Percentiles rank a stretch among this genome's conserved stretches.
phyloP scores from a whole-genome alignment of 2,113 vertebrate genomes.

The Anolis sagrei region DNA sequence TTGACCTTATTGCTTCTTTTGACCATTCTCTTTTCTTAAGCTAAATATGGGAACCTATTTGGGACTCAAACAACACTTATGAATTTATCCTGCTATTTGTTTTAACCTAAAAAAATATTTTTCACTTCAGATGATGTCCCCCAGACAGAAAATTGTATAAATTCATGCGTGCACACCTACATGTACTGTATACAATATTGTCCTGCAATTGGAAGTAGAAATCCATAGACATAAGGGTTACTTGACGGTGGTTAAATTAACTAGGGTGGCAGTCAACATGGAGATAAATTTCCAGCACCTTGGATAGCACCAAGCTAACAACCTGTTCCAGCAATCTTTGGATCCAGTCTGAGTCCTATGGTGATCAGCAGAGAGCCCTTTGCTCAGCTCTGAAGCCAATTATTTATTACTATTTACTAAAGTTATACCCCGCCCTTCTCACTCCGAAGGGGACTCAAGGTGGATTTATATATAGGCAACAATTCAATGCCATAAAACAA shows the following conservation, averaged over 20 bases:
- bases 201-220: background rate
- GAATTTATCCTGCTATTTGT: background rate
- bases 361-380: no score
- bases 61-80: slow-evolving; percentile 6
- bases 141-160: no score
- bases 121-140: background rate
- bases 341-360: background rate
- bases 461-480: no score
- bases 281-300: background rate
- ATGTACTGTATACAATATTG: no score
- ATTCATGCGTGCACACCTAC: background rate
- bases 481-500: no score
- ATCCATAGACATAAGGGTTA: background rate
- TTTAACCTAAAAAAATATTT: background rate
- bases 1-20: slow-evolving; percentile 1
- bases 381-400: background rate
- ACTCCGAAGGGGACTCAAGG: no score
- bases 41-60: background rate
- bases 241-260: background rate
- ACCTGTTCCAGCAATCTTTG: background rate
- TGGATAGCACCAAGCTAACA: background rate
- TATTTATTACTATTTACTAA: no score
- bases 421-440: no score
- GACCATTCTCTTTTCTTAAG: background rate
- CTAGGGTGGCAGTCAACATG: background rate